Evolutionary conservation across 2,113 vertebrate genomes (phyloP), one percentile per base, ranked within the genome.

Genomic region (Phoxinus phoxinus): DNA sequence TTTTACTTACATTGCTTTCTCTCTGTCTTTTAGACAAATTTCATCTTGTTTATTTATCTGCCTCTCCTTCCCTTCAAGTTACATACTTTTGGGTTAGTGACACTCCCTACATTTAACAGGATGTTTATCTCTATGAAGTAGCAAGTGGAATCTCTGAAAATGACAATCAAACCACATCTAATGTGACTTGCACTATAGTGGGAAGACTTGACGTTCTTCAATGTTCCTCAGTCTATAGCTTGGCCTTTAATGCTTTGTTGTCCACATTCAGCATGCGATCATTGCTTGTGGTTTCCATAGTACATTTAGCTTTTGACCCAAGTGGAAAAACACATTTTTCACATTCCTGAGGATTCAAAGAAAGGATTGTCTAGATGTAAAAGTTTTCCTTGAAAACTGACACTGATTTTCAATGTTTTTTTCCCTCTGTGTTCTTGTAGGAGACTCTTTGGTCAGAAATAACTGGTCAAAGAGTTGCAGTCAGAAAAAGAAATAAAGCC

Each of bases 351-450:
- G 32, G 80, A 81, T 69, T 69, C 0, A 11, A n/a, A 32, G 61
- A 32, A n/a, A n/a, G n/a, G n/a, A n/a, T n/a, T 65, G 67, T 81
- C 19, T 81, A 69, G 0, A 48, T 65, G n/a, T 46, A 23, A 30
- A 81, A n/a, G 19, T n/a, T 71, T 32, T 17, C 65, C 44, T 32
- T 71, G 65, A 56, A 83, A 56, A 53, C 61, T 1, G 6, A 71
- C 46, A 37, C 30, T 3, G 5, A 15, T 71, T 10, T 56, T 53
- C 27, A 12, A 1, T 69, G 19, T 78, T 78, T 17, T 53, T 78
- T 87, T 88, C 87, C 27, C 51, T 58, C 48, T 23, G 19, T 37
- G 48, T 83, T 23, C 30, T 17, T 83, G 23, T 53, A 37, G 48
- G 15, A 71, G 19, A 53, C 10, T 69, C 10, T 58, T 58, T 19